phyloP scores from a whole-genome alignment of 2,113 vertebrate genomes.

The Burhinus oedicnemus region DNA sequence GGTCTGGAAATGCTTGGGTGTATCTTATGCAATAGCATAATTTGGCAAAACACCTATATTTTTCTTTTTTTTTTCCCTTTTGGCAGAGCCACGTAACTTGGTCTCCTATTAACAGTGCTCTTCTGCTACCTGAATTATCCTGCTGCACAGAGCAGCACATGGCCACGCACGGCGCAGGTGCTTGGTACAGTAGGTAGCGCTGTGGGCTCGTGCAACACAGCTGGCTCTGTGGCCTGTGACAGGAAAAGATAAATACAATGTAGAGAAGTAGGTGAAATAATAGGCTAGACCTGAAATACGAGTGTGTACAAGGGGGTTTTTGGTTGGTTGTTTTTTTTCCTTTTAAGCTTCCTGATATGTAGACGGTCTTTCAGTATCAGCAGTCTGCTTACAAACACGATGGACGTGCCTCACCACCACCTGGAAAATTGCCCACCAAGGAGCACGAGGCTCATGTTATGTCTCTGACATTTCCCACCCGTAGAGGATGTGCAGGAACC shows the following conservation, averaged over 20 bases:
- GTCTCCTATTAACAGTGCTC: background rate
- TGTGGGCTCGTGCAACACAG: background rate
- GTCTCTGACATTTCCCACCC: background rate
- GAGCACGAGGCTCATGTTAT: background rate
- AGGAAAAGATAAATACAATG: background rate
- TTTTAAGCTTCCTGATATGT: background rate
- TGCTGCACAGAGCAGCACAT: rapidly evolving
- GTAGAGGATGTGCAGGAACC: background rate
- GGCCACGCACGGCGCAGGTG: background rate
- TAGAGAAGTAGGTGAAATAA: background rate
- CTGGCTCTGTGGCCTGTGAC: background rate
- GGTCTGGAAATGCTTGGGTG: background rate
- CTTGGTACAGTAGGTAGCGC: background rate
- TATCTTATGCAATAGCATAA: constrained; percentile 6
- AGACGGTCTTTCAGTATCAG: background rate
- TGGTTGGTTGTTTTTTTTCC: background rate
- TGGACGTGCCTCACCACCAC: background rate
- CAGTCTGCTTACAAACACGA: background rate
- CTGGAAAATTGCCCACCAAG: background rate
- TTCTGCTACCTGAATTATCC: background rate
- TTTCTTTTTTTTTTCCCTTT: background rate
- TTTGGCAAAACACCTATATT: constrained; percentile 11
- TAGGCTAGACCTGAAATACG: background rate
- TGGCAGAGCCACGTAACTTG: background rate
- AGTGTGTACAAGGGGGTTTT: background rate